A percentile compares a stretch with the other conserved stretches of the same genome.
Conservation (phyloP, 2,797 vertebrate genomes). For the Lagorchestes hirsutus region DNA sequence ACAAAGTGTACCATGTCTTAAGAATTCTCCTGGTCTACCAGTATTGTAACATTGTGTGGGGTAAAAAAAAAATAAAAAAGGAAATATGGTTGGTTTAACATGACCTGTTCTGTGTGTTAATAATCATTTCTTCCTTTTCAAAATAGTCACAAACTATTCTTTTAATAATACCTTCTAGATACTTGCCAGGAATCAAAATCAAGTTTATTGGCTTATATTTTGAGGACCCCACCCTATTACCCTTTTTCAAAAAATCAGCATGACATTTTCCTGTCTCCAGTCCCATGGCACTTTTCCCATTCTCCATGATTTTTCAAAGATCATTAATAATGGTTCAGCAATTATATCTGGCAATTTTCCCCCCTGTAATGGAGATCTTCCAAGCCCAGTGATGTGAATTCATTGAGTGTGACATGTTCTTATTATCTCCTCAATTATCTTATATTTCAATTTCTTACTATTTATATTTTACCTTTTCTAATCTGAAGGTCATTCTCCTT, state of each 20-base stretch:
- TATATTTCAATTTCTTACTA: not conserved
- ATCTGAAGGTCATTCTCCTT: not conserved
- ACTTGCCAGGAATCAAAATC: not conserved
- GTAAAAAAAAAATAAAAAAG: not conserved
- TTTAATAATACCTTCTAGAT: not conserved
- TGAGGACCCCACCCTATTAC: not conserved
- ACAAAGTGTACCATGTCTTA: not conserved
- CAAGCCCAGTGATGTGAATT: not conserved
- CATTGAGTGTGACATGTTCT: not conserved
- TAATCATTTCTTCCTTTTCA: not conserved
- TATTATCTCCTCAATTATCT: not conserved
- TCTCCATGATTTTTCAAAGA: not conserved
- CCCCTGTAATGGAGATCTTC: not conserved
- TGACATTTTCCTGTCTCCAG: not conserved
- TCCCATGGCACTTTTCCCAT: not conserved
- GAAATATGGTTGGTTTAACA: not conserved
- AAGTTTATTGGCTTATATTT: not conserved
- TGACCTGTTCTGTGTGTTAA: not conserved
- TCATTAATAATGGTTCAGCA: not conserved
- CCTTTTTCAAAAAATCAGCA: not conserved
- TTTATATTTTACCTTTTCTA: not conserved
- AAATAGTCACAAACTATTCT: not conserved
- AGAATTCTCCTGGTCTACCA: not conserved
- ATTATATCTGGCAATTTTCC: not conserved
- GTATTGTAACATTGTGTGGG: not conserved